Evolutionary conservation across 2,113 vertebrate genomes (phyloP).

Genomic region (Pionites leucogaster): DNA sequence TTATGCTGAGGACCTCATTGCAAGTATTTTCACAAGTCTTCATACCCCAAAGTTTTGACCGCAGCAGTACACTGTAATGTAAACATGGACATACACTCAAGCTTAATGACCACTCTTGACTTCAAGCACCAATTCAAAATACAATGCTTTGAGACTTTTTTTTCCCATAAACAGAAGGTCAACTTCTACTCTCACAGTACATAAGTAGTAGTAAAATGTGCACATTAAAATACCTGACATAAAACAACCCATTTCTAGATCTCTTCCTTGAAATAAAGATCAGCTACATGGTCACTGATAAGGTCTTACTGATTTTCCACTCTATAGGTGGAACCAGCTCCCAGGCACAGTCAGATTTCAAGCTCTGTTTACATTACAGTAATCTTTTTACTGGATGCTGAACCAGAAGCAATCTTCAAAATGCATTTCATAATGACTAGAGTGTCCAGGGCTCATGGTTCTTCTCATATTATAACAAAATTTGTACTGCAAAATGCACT

Average conservation of each 20-base stretch:
- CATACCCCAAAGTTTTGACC: neutral
- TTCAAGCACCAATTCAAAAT: neutral
- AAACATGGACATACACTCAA: rapidly evolving
- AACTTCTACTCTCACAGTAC: neutral
- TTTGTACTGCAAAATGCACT: neutral
- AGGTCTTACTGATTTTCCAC: constrained; percentile 15
- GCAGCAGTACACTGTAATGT: rapidly evolving
- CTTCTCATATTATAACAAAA: neutral
- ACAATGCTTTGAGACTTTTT: neutral
- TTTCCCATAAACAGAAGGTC: neutral
- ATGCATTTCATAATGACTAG: neutral
- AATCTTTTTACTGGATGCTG: constrained; percentile 9
- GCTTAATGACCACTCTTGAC: neutral
- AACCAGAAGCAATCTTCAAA: constrained; percentile 32
- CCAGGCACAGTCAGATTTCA: constrained; percentile 15
- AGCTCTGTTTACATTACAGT: constrained; percentile 4
- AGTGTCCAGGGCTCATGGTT: neutral
- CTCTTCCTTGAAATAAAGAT: neutral
- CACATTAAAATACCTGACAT: neutral
- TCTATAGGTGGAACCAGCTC: constrained; percentile 23
- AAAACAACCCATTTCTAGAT: neutral
- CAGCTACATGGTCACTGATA: neutral
- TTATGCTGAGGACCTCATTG: neutral
- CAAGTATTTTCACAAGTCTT: neutral
- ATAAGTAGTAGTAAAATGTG: rapidly evolving